Base-by-base conservation (phyloP, 2,113 vertebrate species). In the Colinus virginianus region DNA sequence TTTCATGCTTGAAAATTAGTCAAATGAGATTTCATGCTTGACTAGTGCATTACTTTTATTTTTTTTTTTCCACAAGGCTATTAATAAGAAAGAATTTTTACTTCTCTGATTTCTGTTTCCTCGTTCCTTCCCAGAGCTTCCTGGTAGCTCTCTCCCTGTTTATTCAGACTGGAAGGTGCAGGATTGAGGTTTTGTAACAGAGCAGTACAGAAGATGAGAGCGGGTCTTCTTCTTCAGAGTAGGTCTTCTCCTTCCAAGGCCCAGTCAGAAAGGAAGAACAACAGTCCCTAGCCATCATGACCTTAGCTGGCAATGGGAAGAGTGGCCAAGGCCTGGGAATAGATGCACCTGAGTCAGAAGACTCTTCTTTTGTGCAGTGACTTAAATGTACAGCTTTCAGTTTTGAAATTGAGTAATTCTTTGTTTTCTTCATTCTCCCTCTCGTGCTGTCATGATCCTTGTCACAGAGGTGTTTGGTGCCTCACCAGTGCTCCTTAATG, bases 11-110 rank as follows among this genome's bases (percentile, higher is more conserved):
- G 55, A 51, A 69, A 40, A 40, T 40, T 40, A 40, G 94, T 94
- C 89, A 89, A 85, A 79, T 55, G 92, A 96, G 81, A 94, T 96
- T 94, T 92, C 90, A 95, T 90, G 91, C 90, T 95, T 93, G 55
- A 51, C 66, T 81, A 82, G 67, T 89, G 87, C 78, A 64, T 92
- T 80, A 74, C 74, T 88, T 69, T 90, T 93, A 42, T 42, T 88
- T 75, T 43, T 32, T 32, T 38, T 28, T 93, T 51, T 42, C 49
- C 2, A 1, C 72, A 92, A 63, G 34, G 84, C 6, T 7, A 59
- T 81, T 89, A 93, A 92, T 95, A 92, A 79, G 75, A 88, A 88
- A 77, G 77, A 53, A 63, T 48, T 87, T 93, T 90, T 70, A 63
- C 75, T 70, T 64, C 23, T 61, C 38, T 53, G 45, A 61, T 62